Percentiles rank a stretch among this genome's conserved stretches.
Evolutionary conservation across 2,797 vertebrate genomes (phyloP).

Genomic region (Onychomys leucogaster): DNA sequence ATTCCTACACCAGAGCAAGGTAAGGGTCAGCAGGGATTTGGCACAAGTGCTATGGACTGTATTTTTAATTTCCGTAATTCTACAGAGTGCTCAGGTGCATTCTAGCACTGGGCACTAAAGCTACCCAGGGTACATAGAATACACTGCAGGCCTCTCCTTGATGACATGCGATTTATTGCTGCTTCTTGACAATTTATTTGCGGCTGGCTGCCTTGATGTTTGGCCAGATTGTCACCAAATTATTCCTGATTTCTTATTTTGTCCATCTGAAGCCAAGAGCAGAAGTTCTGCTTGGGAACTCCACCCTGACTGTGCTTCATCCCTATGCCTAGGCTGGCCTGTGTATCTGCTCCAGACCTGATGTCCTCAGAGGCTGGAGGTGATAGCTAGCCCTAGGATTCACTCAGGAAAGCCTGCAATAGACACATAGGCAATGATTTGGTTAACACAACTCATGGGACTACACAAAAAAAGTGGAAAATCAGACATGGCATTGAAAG

Average conservation of each 20-base stretch:
- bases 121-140: neutral
- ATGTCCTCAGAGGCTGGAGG: neutral
- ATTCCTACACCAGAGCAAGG: neutral
- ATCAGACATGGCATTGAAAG: neutral
- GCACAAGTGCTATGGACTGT: rapidly evolving
- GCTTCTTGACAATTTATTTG: neutral
- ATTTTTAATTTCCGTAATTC: neutral
- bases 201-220: neutral
- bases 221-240: neutral
- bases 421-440: constrained; percentile 46
- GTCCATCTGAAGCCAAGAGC: neutral
- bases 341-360: rapidly evolving
- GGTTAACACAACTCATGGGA: neutral
- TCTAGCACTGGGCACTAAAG: neutral
- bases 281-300: rapidly evolving
- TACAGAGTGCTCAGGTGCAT: rapidly evolving
- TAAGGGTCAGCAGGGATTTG: neutral
- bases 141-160: rapidly evolving
- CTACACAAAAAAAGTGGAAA: neutral
- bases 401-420: constrained; percentile 37
- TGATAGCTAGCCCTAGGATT: neutral
- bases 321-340: rapidly evolving
- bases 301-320: neutral
- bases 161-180: neutral
- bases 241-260: neutral